phyloP scores from a whole-genome alignment of 2,113 vertebrate species.

The Panthera leo region DNA sequence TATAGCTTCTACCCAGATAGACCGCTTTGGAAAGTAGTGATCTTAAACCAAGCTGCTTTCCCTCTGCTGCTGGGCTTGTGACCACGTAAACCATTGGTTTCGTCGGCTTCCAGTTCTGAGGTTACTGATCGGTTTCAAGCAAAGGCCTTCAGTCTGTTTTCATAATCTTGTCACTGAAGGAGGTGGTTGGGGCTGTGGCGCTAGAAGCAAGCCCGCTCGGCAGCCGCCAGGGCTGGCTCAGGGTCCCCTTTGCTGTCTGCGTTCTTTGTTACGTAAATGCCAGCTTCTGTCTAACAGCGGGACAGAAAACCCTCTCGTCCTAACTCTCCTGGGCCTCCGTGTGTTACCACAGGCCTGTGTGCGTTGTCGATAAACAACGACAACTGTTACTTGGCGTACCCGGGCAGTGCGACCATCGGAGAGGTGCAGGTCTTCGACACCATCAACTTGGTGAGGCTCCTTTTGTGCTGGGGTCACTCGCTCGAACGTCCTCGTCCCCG shows the following conservation, averaged over 20 bases:
- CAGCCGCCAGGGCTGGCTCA: fast-evolving
- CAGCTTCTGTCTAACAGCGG: fast-evolving
- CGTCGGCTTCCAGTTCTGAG: neutral
- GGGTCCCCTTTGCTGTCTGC: neutral
- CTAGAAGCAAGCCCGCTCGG: fast-evolving
- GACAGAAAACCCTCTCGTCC: neutral
- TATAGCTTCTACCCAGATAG: fast-evolving
- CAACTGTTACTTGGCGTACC: slow-evolving; percentile 98
- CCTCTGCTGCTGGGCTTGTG: neutral
- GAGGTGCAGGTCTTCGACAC: slow-evolving; percentile 99
- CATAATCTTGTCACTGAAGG: neutral
- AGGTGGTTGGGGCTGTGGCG: neutral
- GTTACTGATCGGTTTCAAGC: neutral
- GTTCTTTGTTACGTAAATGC: neutral
- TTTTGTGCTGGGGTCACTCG: neutral
- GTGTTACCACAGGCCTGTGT: slow-evolving; percentile 86
- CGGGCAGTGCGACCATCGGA: slow-evolving; percentile 97
- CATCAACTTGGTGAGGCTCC: slow-evolving; percentile 93
- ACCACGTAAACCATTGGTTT: neutral
- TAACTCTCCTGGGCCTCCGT: neutral
- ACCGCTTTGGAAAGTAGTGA: too few relatives aligned
- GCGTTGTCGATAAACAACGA: slow-evolving; percentile 98
- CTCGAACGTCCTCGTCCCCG: fast-evolving
- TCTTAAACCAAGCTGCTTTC: neutral
- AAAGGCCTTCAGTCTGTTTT: neutral